phyloP scores from a whole-genome alignment of 2,888 invertebrate species.

The Charanyca ferruginea region DNA sequence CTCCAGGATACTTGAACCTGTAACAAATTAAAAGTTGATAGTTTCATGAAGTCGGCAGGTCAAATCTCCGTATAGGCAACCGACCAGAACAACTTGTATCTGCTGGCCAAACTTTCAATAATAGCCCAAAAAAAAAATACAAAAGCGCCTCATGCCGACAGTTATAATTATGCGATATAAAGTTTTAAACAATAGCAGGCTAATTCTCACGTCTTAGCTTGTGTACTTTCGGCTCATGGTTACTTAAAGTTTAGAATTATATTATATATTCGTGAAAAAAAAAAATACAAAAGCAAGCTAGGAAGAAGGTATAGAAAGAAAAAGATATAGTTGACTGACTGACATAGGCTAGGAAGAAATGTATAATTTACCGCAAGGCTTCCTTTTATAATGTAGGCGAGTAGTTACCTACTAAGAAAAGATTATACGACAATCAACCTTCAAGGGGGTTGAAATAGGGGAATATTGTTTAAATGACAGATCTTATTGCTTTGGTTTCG shows the following conservation, averaged over 20 bases:
- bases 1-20: constrained; percentile 94
- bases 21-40: constrained; percentile 59
- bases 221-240: background rate
- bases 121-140: no score
- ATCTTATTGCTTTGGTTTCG: background rate
- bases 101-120: no score
- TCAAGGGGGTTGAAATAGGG: background rate
- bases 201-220: background rate
- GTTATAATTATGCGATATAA: background rate
- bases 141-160: no score
- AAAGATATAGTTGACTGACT: no score
- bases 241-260: background rate
- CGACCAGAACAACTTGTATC: no score
- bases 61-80: background rate
- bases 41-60: background rate
- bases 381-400: background rate
- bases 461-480: background rate
- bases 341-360: no score
- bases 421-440: background rate
- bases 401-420: background rate
- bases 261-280: background rate
- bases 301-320: no score
- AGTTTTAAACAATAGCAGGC: background rate
- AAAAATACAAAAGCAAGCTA: no score
- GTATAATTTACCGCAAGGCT: no score